These are phyloP conservation scores for Enteromius argenteus DNA, from an alignment of 2,797 vertebrate species.

Conservation along the genomic window DNA sequence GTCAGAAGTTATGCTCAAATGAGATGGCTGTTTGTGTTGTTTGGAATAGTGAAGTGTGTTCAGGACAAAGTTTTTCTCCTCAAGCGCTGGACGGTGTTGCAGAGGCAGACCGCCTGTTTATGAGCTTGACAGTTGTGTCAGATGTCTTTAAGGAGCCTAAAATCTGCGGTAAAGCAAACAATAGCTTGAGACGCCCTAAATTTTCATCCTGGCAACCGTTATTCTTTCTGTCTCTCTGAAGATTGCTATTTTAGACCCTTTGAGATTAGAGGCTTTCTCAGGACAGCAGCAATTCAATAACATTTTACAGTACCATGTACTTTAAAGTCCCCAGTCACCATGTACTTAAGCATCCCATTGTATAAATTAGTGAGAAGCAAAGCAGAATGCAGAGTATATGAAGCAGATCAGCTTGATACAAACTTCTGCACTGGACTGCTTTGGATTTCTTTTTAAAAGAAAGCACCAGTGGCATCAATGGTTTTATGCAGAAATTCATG, in stretches of 20 bases:
- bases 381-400: not conserved
- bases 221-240: constrained; percentile 6
- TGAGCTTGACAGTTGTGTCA: constrained; percentile 32
- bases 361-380: not conserved
- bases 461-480: not conserved
- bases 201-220: constrained; percentile 7
- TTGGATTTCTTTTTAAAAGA: not conserved
- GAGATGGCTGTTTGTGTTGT: constrained; percentile 38
- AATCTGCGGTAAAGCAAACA: constrained; percentile 8
- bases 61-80: constrained; percentile 14
- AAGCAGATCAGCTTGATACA: not conserved
- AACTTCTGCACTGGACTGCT: not conserved
- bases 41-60: constrained; percentile 4
- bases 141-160: constrained; percentile 23
- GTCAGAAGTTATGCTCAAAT: constrained; percentile 30
- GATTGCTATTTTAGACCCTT: constrained; percentile 19
- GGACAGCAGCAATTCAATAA: not conserved
- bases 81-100: constrained; percentile 19
- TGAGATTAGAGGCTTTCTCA: constrained; percentile 24
- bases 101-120: constrained; percentile 32
- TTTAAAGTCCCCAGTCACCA: not conserved
- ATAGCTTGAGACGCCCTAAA: constrained; percentile 6
- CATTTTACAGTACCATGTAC: not conserved
- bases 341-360: constrained; percentile 8
- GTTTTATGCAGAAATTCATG: not conserved